phyloP scores from a whole-genome alignment of 2,888 invertebrate genomes.

The Pheosia tremula region DNA sequence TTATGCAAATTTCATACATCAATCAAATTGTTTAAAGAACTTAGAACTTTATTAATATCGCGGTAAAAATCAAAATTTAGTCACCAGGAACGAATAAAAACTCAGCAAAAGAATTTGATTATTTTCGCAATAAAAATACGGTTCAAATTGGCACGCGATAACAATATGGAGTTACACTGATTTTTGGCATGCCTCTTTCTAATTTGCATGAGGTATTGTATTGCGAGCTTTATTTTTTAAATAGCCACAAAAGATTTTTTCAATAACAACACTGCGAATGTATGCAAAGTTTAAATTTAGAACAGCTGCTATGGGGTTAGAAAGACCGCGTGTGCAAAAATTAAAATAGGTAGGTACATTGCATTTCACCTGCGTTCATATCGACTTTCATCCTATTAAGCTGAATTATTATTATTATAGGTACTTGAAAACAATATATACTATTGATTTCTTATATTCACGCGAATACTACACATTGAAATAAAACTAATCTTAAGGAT shows the following conservation, averaged over 20 bases:
- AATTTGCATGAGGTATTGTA: conserved; percentile 83
- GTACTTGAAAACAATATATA: no score
- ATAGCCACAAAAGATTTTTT: conserved; percentile 82
- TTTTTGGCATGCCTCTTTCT: conserved; percentile 52
- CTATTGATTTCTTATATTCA: no score
- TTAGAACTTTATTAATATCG: conserved; percentile 33
- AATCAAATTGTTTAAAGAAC: conserved; percentile 27
- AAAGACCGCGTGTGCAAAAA: conserved; percentile 40
- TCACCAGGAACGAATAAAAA: conserved; percentile 43
- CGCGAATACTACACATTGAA: no score
- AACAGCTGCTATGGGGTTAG: conserved; percentile 74
- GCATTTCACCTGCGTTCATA: conserved; percentile 24
- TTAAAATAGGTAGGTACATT: conserved; percentile 41
- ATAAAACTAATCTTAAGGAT: no score
- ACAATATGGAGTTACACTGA: conserved; percentile 37
- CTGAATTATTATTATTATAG: no score
- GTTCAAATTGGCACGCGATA: conserved; percentile 45
- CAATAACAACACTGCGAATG: conserved; percentile 77
- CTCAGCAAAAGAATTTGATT: conserved; percentile 52
- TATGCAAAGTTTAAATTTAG: conserved; percentile 67
- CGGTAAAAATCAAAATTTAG: conserved; percentile 35
- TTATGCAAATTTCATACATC: conserved; percentile 76
- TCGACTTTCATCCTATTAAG: no score
- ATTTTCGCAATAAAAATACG: conserved; percentile 43
- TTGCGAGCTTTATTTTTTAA: conserved; percentile 78